Evolutionary conservation across 2,888 invertebrate genomes (phyloP), one percentile per base, ranked within the genome.

Genomic region (Orthosia gothica): DNA sequence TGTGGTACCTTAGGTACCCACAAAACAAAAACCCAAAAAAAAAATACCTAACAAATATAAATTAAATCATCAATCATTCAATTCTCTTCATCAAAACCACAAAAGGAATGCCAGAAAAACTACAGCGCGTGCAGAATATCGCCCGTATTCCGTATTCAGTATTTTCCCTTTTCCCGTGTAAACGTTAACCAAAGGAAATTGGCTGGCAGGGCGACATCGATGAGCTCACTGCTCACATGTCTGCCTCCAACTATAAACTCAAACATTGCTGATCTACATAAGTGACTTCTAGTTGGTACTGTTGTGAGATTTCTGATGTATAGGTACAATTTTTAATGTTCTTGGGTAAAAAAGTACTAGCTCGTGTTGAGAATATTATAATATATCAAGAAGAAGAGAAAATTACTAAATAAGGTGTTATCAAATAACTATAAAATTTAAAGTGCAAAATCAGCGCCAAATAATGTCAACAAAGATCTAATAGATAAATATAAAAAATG

Each of bases 151-250:
- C n/a, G 54, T 61, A 15, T 49, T 70, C 40, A 18, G 54, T 61
- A 69, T 79, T 61, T 69, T 13, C 52, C 26, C 40, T 79, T 61
- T 69, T 13, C 52, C 26, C 40, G 57, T 62, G 70, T 62, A 54
- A 77, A 52, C 32, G 66, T 63, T 67, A 83, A 59, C 73, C 55
- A 40, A 57, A 79, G 73, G 80, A 80, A 80, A 80, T 83, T 80
- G 79, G 63, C 64, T 79, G 55, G 40, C 26, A 15, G 57, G 26
- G 62, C 11, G 64, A 40, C 23, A 32, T 11, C 55, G 67, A 64
- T 50, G 72, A 72, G 49, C 50, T 59, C 15, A 20, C 52, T 72
- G 52, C 47, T 59, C 15, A 23, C 52, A 18, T 16, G 40, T 40
- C 26, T 62, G 58, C 26, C 59, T 49, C 54, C 15, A 54, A 50